Evolutionary conservation across 2,888 invertebrate genomes (phyloP), one percentile per base, ranked within the genome.

Genomic region (Dioctria rufipes): DNA sequence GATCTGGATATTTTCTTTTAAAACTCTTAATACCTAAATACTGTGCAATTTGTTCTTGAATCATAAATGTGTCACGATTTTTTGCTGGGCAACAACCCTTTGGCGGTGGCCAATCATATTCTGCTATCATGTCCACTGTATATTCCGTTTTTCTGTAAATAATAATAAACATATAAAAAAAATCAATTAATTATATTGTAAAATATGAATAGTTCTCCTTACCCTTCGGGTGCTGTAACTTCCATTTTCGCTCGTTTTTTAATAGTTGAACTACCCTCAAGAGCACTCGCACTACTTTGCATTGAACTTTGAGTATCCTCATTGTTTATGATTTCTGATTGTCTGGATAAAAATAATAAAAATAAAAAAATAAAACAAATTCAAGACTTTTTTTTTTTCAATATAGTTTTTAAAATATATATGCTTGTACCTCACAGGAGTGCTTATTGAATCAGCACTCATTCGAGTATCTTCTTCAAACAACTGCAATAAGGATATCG

Each of bases 1-100:
- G 88, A 88, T 96, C 96, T n/a, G 96, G 95, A 90, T 97, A 97
- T 87, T 98, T 97, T 83, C 99, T 92, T 88, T 98, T 98, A 89
- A 99, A 99, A 81, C 98, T 98, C 87, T 97, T 98, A 49, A 99
- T 95, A 58, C 95, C 96, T 82, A 99, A 91, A 89, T 95, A 98
- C 87, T 98, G 95, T 0, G 97, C 96, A 82, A 99, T 95, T 95
- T 92, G 99, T 88, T 99, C 99, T 89, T 99, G 98, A 81, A 98
- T 93, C 95, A 98, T 96, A 90, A 94, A 97, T 73, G 95, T 95
- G 85, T 98, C 95, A 71, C 93, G 88, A 85, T 88, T 88, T 80
- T 88, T 88, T 6, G 93, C 84, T 88, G 92, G 85, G 89, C 92
- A 88, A 82, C 88, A 88, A 40, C 88, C 88, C 79, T 89, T 87